phyloP scores from a whole-genome alignment of 2,113 vertebrate species.

The Ia io region DNA sequence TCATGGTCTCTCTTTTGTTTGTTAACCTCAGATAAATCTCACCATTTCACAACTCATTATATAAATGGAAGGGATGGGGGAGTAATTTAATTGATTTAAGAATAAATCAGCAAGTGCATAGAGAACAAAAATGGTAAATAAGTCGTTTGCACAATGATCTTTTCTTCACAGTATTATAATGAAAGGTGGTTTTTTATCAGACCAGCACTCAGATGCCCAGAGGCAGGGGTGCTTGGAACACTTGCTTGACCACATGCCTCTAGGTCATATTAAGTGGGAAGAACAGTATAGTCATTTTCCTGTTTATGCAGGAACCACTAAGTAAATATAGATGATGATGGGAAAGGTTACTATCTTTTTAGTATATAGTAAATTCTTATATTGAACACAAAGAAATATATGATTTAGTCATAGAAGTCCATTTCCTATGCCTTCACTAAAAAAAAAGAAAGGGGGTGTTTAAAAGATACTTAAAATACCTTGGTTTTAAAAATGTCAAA shows the following conservation, averaged over 20 bases:
- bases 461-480: neutral
- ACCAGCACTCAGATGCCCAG: neutral
- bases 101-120: neutral
- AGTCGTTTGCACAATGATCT: neutral
- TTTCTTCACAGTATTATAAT: neutral
- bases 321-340: neutral
- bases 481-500: neutral
- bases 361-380: neutral
- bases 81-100: neutral
- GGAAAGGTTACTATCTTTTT: neutral
- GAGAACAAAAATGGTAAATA: neutral
- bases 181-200: neutral
- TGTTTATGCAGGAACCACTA: neutral
- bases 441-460: neutral
- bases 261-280: neutral
- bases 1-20: neutral
- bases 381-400: neutral
- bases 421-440: neutral
- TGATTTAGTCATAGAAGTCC: neutral
- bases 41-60: neutral
- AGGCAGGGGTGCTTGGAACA: fast-evolving
- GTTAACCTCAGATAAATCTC: conserved; percentile 16
- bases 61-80: neutral
- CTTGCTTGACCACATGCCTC: neutral
- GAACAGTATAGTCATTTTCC: neutral